A percentile compares a stretch with the other conserved stretches of the same genome.
Evolutionary conservation across 2,888 invertebrate genomes (phyloP).

Genomic region (Melanophora roralis): DNA sequence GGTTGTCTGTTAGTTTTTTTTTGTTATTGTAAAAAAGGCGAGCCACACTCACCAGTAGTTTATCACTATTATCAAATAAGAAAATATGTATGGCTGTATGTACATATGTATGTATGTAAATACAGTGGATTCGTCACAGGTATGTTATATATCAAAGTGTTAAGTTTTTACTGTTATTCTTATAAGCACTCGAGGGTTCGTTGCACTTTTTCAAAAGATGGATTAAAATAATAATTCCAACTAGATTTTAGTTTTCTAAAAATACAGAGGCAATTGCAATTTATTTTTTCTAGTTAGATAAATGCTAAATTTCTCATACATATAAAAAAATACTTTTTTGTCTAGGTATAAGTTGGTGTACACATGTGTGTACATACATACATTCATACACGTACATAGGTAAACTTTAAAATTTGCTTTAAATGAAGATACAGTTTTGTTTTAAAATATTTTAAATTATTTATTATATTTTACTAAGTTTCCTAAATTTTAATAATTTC

Average conservation of each 20-base stretch:
- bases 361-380: too few relatives aligned
- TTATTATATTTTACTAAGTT: slow-evolving; percentile 2
- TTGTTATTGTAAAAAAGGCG: slow-evolving; percentile 36
- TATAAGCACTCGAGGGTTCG: slow-evolving; percentile 48
- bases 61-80: slow-evolving; percentile 26
- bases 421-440: background rate
- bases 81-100: slow-evolving; percentile 7
- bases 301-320: too few relatives aligned
- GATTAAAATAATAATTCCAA: slow-evolving; percentile 9
- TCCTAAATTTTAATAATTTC: slow-evolving; percentile 46
- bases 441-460: background rate
- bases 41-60: slow-evolving; percentile 39
- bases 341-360: too few relatives aligned
- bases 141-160: background rate
- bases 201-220: slow-evolving; percentile 55
- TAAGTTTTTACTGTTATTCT: background rate
- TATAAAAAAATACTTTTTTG: too few relatives aligned
- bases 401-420: slow-evolving; percentile 17
- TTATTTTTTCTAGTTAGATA: too few relatives aligned
- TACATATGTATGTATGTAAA: too few relatives aligned
- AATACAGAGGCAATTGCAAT: background rate
- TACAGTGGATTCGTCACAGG: slow-evolving; percentile 44
- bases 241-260: background rate
- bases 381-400: too few relatives aligned
- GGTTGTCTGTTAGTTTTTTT: slow-evolving; percentile 27